Percentiles rank a stretch among this genome's conserved stretches.
phyloP scores from a whole-genome alignment of 2,888 invertebrate genomes.

The Unio pictorum region DNA sequence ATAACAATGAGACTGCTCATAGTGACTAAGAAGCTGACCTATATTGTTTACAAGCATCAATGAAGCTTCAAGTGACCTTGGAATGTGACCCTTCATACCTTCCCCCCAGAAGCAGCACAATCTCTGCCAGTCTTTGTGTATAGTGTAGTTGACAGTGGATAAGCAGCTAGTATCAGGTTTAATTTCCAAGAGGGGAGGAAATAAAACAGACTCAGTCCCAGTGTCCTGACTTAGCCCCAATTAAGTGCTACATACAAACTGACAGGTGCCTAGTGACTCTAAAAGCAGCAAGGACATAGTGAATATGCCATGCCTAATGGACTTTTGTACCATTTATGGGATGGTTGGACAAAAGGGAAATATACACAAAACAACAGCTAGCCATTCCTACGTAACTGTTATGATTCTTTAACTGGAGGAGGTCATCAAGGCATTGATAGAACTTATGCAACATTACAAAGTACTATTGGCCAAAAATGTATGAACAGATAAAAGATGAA shows the following conservation, averaged over 20 bases:
- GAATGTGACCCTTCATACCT: neutral
- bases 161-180: neutral
- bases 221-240: neutral
- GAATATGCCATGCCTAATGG: neutral
- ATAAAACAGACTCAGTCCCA: neutral
- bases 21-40: too few relatives aligned
- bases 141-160: neutral
- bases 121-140: neutral
- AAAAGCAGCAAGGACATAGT: neutral
- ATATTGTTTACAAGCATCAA: neutral
- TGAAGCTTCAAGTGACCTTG: neutral
- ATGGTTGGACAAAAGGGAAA: neutral
- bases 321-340: neutral
- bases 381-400: neutral
- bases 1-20: too few relatives aligned
- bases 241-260: neutral
- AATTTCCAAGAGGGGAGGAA: conserved; percentile 1
- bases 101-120: neutral
- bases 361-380: neutral
- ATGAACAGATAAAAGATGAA: neutral
- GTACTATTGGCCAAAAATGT: neutral
- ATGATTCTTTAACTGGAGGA: neutral
- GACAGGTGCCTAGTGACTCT: neutral
- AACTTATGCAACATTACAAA: neutral
- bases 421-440: neutral